Conservation (phyloP, 2,888 invertebrate species). For the Gonocerus acuteangulatus region DNA sequence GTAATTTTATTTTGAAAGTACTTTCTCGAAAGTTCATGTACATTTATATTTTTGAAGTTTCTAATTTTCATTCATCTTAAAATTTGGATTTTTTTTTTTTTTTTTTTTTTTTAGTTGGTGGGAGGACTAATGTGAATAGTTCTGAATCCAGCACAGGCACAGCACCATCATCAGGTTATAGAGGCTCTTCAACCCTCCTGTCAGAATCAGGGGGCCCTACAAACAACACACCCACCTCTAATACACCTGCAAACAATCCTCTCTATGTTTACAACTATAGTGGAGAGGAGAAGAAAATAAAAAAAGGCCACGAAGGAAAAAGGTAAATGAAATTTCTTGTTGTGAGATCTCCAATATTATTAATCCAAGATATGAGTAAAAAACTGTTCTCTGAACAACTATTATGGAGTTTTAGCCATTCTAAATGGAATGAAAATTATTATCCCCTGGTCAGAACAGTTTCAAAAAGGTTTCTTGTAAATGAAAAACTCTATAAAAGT, state of each 20-base stretch:
- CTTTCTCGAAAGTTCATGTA: no score
- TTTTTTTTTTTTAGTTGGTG: neutral
- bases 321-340: slow-evolving; percentile 30
- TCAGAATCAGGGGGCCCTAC: slow-evolving; percentile 58
- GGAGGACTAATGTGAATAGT: slow-evolving; percentile 46
- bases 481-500: no score
- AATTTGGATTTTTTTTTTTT: no score
- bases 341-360: no score
- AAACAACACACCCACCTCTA: slow-evolving; percentile 50
- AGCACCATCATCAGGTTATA: slow-evolving; percentile 76
- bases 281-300: slow-evolving; percentile 43
- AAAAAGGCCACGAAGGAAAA: slow-evolving; percentile 27
- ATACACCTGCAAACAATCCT: slow-evolving; percentile 55
- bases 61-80: no score
- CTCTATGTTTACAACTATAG: slow-evolving; percentile 77
- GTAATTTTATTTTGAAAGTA: no score
- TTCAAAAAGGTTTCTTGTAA: no score
- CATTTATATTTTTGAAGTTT: no score
- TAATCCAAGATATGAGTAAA: neutral
- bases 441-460: no score
- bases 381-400: no score
- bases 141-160: slow-evolving; percentile 59
- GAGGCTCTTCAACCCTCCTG: slow-evolving; percentile 76
- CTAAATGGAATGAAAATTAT: no score
- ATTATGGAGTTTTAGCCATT: no score